These are phyloP conservation scores for Enteromius thamalakanensis DNA, from an alignment of 2,797 vertebrate genomes.

Conservation along the genomic window DNA sequence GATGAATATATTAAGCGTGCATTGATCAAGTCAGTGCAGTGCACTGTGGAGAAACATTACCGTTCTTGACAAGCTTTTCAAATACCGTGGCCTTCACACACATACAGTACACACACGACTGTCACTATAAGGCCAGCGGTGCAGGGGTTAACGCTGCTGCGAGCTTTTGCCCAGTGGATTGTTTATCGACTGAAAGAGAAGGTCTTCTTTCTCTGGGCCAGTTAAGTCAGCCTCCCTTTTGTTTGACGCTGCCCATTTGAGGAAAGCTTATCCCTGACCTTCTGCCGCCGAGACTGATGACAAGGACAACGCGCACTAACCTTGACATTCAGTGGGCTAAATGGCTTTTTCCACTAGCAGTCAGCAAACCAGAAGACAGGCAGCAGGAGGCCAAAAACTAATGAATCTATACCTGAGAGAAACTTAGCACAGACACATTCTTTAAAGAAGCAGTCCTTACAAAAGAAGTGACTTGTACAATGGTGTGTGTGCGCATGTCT, in stretches of 20 bases:
- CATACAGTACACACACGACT: not conserved
- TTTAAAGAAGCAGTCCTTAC: conserved; percentile 72
- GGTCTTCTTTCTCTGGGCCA: conserved; percentile 78
- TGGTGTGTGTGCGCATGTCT: conserved; percentile 3
- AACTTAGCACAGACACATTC: conserved; percentile 78
- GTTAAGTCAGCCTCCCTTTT: conserved; percentile 83
- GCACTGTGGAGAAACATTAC: conserved; percentile 7
- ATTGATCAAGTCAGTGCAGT: conserved; percentile 32
- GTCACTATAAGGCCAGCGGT: conserved; percentile 51
- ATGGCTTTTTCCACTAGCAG: conserved; percentile 90
- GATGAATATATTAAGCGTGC: conserved; percentile 27
- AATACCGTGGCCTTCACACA: conserved; percentile 30
- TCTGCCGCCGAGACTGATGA: conserved; percentile 90
- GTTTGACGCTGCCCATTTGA: conserved; percentile 86
- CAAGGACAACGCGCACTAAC: conserved; percentile 87
- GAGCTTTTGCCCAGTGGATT: conserved; percentile 73
- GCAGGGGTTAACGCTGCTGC: conserved; percentile 76
- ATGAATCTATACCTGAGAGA: conserved; percentile 83
- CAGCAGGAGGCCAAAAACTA: conserved; percentile 76
- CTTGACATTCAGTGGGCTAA: conserved; percentile 96
- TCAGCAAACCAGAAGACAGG: conserved; percentile 84
- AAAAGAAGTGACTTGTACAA: conserved; percentile 36
- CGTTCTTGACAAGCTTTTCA: not conserved
- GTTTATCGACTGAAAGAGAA: conserved; percentile 78
- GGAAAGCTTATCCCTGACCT: conserved; percentile 90